Percentiles rank a stretch among this genome's conserved stretches.
Evolutionary conservation across 2,888 invertebrate genomes (phyloP).

Genomic region (Epistrophe grossulariae): DNA sequence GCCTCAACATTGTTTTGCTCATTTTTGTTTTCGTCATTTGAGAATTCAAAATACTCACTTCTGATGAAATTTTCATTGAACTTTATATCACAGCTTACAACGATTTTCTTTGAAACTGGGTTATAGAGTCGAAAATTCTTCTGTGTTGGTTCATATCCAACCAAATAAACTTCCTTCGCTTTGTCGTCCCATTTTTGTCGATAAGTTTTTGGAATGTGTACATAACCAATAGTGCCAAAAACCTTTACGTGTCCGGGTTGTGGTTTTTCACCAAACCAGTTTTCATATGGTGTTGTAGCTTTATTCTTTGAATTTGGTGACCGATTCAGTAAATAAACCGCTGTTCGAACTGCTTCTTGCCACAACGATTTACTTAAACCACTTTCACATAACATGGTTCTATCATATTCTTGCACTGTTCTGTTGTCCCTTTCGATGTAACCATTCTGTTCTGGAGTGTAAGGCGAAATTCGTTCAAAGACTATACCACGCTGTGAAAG

Average conservation of each 20-base stretch:
- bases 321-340: conserved; percentile 76
- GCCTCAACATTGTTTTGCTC: conserved; percentile 1
- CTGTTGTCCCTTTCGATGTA: conserved; percentile 77
- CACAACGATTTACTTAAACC: conserved; percentile 47
- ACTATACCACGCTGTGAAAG: not conserved
- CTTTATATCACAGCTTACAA: conserved; percentile 2
- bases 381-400: conserved; percentile 74
- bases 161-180: conserved; percentile 10
- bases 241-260: conserved; percentile 18
- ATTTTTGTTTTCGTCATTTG: conserved; percentile 8
- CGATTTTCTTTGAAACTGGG: not conserved
- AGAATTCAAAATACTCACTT: conserved; percentile 26
- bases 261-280: conserved; percentile 27
- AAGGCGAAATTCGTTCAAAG: conserved; percentile 36
- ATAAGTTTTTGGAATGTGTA: conserved; percentile 8
- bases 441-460: conserved; percentile 77
- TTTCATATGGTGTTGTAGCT: conserved; percentile 25
- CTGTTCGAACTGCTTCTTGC: conserved; percentile 77
- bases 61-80: conserved; percentile 26
- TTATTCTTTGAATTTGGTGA: conserved; percentile 22
- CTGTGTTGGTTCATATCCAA: conserved; percentile 27
- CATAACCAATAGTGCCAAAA: conserved; percentile 17
- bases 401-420: conserved; percentile 76
- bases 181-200: conserved; percentile 4
- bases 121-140: not conserved